These are phyloP conservation scores for Ormyrus nitidulus DNA, from an alignment of 2,888 invertebrate genomes.

Conservation along the genomic window DNA sequence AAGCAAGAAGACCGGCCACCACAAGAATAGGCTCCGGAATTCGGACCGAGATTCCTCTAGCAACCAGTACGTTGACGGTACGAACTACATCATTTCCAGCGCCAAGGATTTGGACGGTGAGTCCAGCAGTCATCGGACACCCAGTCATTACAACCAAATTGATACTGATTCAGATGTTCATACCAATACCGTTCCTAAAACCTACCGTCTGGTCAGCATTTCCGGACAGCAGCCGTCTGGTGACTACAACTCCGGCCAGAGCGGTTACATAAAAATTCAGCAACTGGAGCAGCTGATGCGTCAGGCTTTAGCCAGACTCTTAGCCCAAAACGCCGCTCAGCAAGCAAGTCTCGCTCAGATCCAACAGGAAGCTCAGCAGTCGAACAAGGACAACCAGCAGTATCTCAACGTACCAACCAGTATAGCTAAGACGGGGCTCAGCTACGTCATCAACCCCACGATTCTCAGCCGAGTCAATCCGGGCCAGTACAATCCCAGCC, in stretches of 20 bases:
- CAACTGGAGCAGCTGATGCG: constrained; percentile 70
- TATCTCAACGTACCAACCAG: constrained; percentile 54
- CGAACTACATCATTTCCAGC: constrained; percentile 66
- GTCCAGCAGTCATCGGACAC: constrained; percentile 65
- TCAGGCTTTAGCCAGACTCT: constrained; percentile 65
- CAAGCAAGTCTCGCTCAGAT: constrained; percentile 49
- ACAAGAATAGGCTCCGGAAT: constrained; percentile 60
- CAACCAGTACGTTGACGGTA: constrained; percentile 67
- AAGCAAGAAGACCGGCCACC: constrained; percentile 58
- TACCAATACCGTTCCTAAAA: constrained; percentile 58
- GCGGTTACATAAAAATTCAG: constrained; percentile 64
- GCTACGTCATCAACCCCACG: constrained; percentile 65
- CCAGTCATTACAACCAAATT: constrained; percentile 65
- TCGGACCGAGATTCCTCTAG: constrained; percentile 57
- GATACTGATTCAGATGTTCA: constrained; percentile 61
- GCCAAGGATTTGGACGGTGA: constrained; percentile 68
- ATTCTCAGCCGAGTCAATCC: constrained; percentile 59
- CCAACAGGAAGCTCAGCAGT: constrained; percentile 49
- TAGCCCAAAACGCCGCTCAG: constrained; percentile 63
- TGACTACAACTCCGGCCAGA: constrained; percentile 61
- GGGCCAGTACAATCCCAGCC: constrained; percentile 54
- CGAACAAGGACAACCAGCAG: constrained; percentile 27
- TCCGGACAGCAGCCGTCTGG: constrained; percentile 64
- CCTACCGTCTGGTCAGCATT: constrained; percentile 67
- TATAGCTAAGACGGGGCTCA: constrained; percentile 67